Conservation (phyloP, 2,888 invertebrate genomes). For the Reticulitermes lucifugus region DNA sequence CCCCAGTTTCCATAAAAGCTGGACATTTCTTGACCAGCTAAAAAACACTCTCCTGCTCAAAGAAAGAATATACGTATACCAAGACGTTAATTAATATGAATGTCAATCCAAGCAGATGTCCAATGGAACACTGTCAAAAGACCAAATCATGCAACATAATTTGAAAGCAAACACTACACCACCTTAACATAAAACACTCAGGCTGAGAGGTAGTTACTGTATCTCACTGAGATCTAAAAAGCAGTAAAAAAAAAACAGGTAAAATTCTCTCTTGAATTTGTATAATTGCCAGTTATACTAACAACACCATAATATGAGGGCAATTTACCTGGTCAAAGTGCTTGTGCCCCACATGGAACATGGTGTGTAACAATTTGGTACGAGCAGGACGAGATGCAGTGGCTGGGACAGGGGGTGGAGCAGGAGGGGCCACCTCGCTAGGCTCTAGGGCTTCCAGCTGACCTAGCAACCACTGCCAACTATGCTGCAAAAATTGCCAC, state of each 20-base stretch:
- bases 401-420: conserved; percentile 58
- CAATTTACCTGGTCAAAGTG: conserved; percentile 79
- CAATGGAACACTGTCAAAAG: no score
- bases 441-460: conserved; percentile 62
- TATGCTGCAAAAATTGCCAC: conserved; percentile 77
- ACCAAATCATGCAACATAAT: no score
- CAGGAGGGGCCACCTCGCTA: conserved; percentile 59
- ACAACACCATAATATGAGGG: no score
- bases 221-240: no score
- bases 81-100: no score
- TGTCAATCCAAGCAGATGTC: neutral
- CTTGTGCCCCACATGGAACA: conserved; percentile 83
- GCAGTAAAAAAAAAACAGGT: no score
- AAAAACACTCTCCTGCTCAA: no score
- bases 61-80: no score
- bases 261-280: no score
- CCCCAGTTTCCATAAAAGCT: no score
- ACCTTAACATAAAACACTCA: neutral
- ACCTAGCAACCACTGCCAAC: conserved; percentile 76
- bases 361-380: conserved; percentile 71
- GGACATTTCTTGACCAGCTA: no score
- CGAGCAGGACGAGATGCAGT: conserved; percentile 51
- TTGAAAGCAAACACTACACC: neutral
- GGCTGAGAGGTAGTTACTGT: neutral
- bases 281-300: no score